Evolutionary conservation across 2,113 vertebrate genomes (phyloP).

Genomic region (Grammatotria lemairii): DNA sequence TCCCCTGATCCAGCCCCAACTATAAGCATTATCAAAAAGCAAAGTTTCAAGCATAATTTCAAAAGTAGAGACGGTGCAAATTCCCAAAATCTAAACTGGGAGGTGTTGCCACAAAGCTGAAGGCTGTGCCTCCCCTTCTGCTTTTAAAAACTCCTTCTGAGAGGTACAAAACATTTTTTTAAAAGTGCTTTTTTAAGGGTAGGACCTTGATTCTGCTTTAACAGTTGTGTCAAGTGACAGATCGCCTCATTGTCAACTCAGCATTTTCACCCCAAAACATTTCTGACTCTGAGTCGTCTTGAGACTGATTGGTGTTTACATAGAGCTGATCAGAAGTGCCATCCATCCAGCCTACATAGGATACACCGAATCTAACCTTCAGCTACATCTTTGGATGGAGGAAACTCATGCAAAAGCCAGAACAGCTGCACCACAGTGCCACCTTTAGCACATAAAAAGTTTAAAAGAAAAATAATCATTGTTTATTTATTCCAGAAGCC

Average conservation of each 20-base stretch:
- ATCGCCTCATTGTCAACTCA: not conserved
- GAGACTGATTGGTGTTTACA: not conserved
- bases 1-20: not conserved
- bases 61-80: not conserved
- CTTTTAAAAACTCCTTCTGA: not conserved
- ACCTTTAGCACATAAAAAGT: not conserved
- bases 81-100: not conserved
- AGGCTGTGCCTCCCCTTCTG: not conserved
- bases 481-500: not conserved
- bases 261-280: not conserved
- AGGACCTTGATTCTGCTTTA: not conserved
- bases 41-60: not conserved
- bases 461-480: not conserved
- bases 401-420: not conserved
- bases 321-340: not conserved
- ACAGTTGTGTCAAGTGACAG: not conserved
- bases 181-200: rapidly evolving
- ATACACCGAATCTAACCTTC: not conserved
- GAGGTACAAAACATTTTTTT: not conserved
- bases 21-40: not conserved
- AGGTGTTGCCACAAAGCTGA: not conserved
- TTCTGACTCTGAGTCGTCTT: not conserved
- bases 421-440: not conserved
- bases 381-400: not conserved
- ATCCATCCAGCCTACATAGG: not conserved